phyloP scores from a whole-genome alignment of 2,797 vertebrate genomes.

The Pipistrellus pygmaeus region DNA sequence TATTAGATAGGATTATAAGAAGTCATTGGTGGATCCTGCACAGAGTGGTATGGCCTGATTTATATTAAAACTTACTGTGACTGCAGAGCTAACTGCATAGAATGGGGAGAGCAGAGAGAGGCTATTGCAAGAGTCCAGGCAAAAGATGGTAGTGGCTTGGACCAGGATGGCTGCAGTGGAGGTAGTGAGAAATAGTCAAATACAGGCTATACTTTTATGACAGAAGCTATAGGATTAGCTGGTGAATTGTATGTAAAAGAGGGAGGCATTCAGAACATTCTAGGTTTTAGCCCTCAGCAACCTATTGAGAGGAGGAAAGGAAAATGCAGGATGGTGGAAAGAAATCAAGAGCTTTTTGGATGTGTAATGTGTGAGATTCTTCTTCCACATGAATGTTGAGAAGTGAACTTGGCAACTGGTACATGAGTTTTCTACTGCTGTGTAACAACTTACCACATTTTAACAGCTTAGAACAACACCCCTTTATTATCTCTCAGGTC shows the following conservation, averaged over 20 bases:
- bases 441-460: conserved; percentile 37
- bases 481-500: conserved; percentile 39
- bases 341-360: conserved; percentile 17
- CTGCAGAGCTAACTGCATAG: background rate
- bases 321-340: conserved; percentile 3
- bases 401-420: conserved; percentile 51
- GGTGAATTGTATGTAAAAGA: background rate
- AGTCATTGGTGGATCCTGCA: background rate
- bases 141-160: background rate
- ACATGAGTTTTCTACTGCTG: conserved; percentile 35
- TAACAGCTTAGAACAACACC: conserved; percentile 45
- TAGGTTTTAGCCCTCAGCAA: background rate
- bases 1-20: background rate
- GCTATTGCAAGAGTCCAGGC: background rate
- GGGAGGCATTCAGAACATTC: background rate
- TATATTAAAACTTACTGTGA: background rate
- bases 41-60: background rate
- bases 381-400: background rate
- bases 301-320: background rate
- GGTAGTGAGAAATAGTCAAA: background rate
- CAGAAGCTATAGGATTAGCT: background rate
- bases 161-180: background rate
- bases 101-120: background rate
- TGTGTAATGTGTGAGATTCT: conserved; percentile 28
- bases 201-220: background rate